phyloP scores from a whole-genome alignment of 2,797 vertebrate genomes.

The Cuculus canorus region DNA sequence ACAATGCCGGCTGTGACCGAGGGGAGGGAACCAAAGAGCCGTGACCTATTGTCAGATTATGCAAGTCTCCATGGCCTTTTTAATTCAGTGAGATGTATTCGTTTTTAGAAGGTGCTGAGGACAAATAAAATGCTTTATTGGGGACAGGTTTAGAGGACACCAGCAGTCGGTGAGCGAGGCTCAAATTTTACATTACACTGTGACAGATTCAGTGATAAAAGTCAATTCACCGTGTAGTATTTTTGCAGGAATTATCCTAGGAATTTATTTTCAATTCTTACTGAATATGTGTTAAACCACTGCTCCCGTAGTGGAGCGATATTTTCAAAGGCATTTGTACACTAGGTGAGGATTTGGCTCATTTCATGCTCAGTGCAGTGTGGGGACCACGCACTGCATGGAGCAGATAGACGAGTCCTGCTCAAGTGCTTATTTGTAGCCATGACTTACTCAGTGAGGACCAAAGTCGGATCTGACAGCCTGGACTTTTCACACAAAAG shows the following conservation, averaged over 20 bases:
- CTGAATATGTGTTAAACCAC: not conserved
- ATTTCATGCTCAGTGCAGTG: not conserved
- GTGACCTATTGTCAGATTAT: not conserved
- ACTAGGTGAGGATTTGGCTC: not conserved
- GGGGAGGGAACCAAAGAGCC: not conserved
- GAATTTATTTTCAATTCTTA: not conserved
- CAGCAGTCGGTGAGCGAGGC: not conserved
- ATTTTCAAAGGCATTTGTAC: not conserved
- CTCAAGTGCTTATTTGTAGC: not conserved
- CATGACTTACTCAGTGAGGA: not conserved
- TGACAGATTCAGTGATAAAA: not conserved
- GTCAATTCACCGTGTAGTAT: not conserved
- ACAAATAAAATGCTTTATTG: not conserved
- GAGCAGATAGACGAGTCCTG: not conserved
- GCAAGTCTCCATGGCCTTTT: not conserved
- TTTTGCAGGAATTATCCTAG: not conserved
- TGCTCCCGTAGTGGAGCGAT: not conserved
- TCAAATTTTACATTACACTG: not conserved
- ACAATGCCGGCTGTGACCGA: rapidly evolving
- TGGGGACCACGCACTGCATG: not conserved
- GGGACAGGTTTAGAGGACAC: not conserved
- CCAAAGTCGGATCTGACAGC: not conserved
- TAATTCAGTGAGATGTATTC: not conserved
- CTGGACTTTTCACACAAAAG: not conserved
- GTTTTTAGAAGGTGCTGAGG: not conserved